phyloP scores from a whole-genome alignment of 2,797 vertebrate genomes.

The Smutsia gigantea region DNA sequence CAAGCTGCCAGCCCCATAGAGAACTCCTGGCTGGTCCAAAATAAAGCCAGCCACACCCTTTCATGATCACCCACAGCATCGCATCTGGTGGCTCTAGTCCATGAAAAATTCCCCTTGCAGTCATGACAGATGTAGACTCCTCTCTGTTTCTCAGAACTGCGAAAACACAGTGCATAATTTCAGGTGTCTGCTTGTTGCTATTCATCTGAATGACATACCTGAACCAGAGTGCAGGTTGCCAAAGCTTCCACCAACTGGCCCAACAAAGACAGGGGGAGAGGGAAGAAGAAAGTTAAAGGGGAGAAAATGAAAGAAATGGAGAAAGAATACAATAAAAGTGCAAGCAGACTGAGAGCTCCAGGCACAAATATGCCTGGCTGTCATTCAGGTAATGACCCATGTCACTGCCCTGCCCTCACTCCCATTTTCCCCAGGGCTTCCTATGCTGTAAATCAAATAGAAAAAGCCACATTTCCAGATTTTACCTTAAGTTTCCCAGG shows the following conservation, averaged over 20 bases:
- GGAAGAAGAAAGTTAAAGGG: background rate
- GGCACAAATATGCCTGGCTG: background rate
- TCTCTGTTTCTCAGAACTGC: background rate
- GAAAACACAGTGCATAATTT: background rate
- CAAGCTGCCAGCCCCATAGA: too few species aligned
- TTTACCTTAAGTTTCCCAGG: constrained; percentile 12
- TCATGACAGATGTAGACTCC: fast-evolving
- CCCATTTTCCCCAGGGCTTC: background rate
- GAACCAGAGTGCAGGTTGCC: background rate
- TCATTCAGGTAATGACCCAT: background rate
- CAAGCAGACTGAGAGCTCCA: background rate
- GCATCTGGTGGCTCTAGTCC: background rate
- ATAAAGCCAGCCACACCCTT: background rate
- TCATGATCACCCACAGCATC: background rate
- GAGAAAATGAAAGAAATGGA: background rate
- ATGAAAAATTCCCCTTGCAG: background rate
- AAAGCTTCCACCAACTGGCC: background rate
- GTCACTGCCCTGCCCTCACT: background rate
- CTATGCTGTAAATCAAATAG: background rate
- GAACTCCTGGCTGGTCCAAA: background rate
- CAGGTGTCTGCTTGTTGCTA: background rate
- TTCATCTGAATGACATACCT: background rate
- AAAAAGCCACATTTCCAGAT: constrained; percentile 6
- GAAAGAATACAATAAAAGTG: background rate
- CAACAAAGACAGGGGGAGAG: background rate